Evolutionary conservation across 2,113 vertebrate genomes (phyloP).

Genomic region (Grallaria varia): DNA sequence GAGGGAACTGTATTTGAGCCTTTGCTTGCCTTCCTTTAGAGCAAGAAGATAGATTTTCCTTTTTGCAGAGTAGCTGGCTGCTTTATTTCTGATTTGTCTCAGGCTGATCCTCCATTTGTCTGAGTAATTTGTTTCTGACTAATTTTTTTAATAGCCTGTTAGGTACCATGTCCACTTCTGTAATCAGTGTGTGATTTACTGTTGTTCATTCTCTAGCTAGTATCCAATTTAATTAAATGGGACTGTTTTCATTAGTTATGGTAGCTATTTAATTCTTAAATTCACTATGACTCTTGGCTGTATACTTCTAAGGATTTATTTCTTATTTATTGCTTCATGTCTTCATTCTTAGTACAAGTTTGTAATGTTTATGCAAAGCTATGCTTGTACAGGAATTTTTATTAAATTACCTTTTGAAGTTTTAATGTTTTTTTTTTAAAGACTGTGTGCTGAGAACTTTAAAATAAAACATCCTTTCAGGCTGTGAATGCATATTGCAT

Average conservation of each 20-base stretch:
- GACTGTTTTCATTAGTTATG: neutral
- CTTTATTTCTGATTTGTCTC: neutral
- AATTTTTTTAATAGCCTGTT: neutral
- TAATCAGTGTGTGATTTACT: neutral
- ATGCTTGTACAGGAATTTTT: neutral
- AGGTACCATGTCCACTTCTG: neutral
- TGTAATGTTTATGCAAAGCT: neutral
- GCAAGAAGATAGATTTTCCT: neutral
- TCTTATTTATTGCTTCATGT: neutral
- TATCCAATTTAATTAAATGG: neutral
- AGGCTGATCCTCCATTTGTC: neutral
- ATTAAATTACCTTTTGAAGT: neutral
- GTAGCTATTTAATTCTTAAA: slow-evolving; percentile 9
- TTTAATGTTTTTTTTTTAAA: neutral
- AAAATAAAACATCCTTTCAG: slow-evolving; percentile 39
- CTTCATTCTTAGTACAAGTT: neutral
- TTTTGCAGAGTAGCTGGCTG: neutral
- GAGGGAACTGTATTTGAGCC: neutral
- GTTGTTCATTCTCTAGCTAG: neutral
- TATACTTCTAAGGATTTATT: neutral
- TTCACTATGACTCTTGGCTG: neutral
- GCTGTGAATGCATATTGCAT: neutral
- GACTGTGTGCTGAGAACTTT: neutral
- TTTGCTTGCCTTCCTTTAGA: neutral
- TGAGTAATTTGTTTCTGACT: neutral